Base-by-base conservation (phyloP, 2,113 vertebrate genomes). In the Saimiri boliviensis region DNA sequence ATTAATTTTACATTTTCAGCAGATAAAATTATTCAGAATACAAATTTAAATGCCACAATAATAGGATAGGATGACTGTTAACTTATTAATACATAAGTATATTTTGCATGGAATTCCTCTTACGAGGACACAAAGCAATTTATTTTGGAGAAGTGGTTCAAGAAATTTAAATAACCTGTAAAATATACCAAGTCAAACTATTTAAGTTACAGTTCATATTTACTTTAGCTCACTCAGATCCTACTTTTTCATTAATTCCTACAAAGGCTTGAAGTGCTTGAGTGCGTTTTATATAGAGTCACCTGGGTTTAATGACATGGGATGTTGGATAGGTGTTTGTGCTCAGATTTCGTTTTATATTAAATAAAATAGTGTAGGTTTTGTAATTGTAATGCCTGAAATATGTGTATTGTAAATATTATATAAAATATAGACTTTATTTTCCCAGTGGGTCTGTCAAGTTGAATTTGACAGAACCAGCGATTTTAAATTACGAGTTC, bases 281-380 rank as follows among this genome's bases (percentile, higher is more conserved):
- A 95, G 9, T 68, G 9, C 1, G 80, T 63, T 96, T 96, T 79
- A 47, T 32, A 23, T n/a, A 37, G 1, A 58, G 32, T 83, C 40
- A 49, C 11, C 6, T 90, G 0, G 54, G 74, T 92, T 68, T 94
- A 68, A 68, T 87, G 93, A 58, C 19, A 30, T 86, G 45, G 54
- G n/a, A 52, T 86, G 79, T 73, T 91, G 5, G 54, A 30, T 19
- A 86, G 54, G n/a, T 79, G 21, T 68, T 4, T 83, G 91, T 74
- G 20, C 37, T 80, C 37, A 80, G 54, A 92, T 49, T 21, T 77
- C 45, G 4, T 68, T 96, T 96, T 88, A 23, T 95, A 97, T 97
- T 91, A 95, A 97, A 83, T 86, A 56, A 97, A 97, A 96, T 97
- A 88, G 80, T 98, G 98, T 70, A 94, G 30, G 37, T 97, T 97